These are phyloP conservation scores for Sciaenops ocellatus DNA, from an alignment of 2,797 vertebrate species.

Conservation along the genomic window DNA sequence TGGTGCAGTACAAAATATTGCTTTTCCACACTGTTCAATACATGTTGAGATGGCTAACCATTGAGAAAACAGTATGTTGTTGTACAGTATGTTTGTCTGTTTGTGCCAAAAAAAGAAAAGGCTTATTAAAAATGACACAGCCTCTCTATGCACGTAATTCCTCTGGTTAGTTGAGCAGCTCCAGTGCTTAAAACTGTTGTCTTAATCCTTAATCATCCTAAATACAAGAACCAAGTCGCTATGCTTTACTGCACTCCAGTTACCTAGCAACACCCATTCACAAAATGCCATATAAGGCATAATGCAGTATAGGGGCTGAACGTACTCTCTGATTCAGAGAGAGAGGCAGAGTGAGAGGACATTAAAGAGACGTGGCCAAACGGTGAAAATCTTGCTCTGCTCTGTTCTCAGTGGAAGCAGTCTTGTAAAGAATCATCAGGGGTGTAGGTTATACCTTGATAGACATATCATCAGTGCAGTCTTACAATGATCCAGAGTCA, in stretches of 20 bases:
- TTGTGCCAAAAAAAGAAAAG: background rate
- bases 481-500: background rate
- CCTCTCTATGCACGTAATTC: background rate
- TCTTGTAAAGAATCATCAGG: background rate
- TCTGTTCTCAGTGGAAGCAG: background rate
- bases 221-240: constrained; percentile 63
- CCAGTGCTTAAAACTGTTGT: constrained; percentile 31
- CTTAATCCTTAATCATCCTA: constrained; percentile 64
- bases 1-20: background rate
- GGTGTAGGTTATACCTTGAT: background rate
- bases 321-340: constrained; percentile 37
- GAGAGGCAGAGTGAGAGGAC: constrained; percentile 25
- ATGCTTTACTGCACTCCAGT: constrained; percentile 77
- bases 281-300: constrained; percentile 72
- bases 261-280: constrained; percentile 85
- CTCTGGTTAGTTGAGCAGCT: constrained; percentile 19
- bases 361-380: constrained; percentile 33
- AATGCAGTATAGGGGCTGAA: constrained; percentile 62
- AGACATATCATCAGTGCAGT: background rate
- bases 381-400: constrained; percentile 1
- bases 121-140: background rate
- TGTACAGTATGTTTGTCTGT: background rate
- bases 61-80: too few species aligned
- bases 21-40: background rate
- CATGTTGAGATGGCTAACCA: background rate